Percentiles rank a stretch among this genome's conserved stretches.
Conservation (phyloP, 53 echinoderm and acorn worm genomes). For the Holothuria leucospilota region DNA sequence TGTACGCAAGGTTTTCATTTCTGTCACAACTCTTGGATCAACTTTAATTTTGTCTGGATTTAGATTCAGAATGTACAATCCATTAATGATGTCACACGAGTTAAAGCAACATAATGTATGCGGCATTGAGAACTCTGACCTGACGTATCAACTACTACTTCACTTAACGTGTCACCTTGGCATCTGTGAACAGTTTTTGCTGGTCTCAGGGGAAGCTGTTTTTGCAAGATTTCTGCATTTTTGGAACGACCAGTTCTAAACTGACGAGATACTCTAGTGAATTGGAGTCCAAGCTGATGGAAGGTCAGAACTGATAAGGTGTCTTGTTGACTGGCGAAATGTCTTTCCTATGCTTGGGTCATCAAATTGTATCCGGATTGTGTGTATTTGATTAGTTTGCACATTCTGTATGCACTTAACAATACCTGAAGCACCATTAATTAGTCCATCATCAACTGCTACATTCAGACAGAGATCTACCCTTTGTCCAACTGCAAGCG, state of each 20-base stretch:
- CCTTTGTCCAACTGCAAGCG: conserved; percentile 26
- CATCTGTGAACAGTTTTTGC: conserved; percentile 39
- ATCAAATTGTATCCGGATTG: conserved; percentile 45
- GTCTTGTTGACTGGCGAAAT: not conserved
- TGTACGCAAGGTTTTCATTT: conserved; percentile 26
- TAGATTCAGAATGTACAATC: conserved; percentile 15
- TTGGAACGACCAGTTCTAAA: not conserved
- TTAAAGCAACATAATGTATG: conserved; percentile 52
- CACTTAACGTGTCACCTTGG: conserved; percentile 12
- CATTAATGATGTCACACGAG: conserved; percentile 38
- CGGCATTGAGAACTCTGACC: not conserved
- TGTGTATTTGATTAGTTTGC: conserved; percentile 13
- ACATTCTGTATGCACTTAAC: conserved; percentile 5
- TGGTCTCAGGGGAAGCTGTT: conserved; percentile 33
- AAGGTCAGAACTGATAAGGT: not conserved
- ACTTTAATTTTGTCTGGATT: conserved; percentile 33
- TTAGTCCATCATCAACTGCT: conserved; percentile 49
- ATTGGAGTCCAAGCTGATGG: conserved; percentile 38
- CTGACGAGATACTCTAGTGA: not conserved
- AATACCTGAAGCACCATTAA: conserved; percentile 47
- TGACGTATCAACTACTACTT: conserved; percentile 33
- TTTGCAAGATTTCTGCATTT: conserved; percentile 5
- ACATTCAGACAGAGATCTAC: conserved; percentile 27
- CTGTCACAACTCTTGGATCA: conserved; percentile 22
- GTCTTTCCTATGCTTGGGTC: conserved; percentile 17